phyloP scores from a whole-genome alignment of 2,113 vertebrate genomes.

The Oreochromis aureus region DNA sequence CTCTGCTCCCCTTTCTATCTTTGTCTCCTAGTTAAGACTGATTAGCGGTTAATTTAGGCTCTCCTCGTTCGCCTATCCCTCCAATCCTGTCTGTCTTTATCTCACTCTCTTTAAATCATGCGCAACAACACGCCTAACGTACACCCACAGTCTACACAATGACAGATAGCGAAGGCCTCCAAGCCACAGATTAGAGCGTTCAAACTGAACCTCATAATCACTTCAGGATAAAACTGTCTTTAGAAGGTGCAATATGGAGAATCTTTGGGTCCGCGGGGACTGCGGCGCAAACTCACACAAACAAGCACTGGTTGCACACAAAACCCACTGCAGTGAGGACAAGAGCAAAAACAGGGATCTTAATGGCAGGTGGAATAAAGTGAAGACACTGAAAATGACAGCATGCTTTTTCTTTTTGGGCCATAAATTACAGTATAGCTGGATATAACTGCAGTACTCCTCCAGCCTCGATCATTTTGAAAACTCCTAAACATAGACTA shows the following conservation, averaged over 20 bases:
- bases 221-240: constrained; percentile 7
- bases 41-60: background rate
- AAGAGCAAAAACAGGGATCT: background rate
- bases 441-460: background rate
- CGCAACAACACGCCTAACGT: background rate
- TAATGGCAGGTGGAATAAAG: background rate
- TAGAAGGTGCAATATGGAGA: constrained; percentile 11
- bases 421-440: background rate
- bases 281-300: background rate
- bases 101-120: constrained; percentile 25
- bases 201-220: constrained; percentile 16
- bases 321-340: background rate
- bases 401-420: background rate
- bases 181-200: constrained; percentile 45
- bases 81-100: background rate
- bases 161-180: constrained; percentile 3
- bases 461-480: background rate
- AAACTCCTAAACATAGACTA: background rate
- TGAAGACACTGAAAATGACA: background rate
- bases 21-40: background rate
- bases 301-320: constrained; percentile 29
- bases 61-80: background rate
- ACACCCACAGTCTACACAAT: constrained; percentile 8
- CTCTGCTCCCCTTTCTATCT: background rate
- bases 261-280: background rate